Evolutionary conservation across 2,888 invertebrate genomes (phyloP).

Genomic region (Malacosoma neustria): DNA sequence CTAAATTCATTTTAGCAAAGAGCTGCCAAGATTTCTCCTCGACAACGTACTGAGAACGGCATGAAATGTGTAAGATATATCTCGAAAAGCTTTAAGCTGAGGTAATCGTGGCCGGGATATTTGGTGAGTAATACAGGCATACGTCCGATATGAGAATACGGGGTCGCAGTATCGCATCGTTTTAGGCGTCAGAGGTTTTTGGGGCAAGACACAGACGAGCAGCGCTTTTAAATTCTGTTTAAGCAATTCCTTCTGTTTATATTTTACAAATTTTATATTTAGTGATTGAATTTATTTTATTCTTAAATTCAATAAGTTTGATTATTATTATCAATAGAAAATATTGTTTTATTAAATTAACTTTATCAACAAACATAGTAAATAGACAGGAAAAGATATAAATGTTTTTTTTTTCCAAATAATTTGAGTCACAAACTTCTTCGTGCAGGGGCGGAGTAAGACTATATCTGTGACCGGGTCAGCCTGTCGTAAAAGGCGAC

Average conservation of each 20-base stretch:
- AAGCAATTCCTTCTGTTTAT: too few relatives aligned
- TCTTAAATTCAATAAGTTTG: not conserved
- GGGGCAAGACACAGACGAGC: conserved; percentile 1
- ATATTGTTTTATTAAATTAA: too few relatives aligned
- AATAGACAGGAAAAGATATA: too few relatives aligned
- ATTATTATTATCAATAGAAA: too few relatives aligned
- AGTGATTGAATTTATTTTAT: not conserved
- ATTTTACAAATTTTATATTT: not conserved
- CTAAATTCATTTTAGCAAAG: not conserved
- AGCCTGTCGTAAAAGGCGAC: too few relatives aligned
- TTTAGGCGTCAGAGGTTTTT: conserved; percentile 32
- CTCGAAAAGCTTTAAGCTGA: conserved; percentile 14
- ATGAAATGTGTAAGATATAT: not conserved
- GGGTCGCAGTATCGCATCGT: conserved; percentile 41
- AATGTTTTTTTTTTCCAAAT: too few relatives aligned
- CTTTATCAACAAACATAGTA: too few relatives aligned
- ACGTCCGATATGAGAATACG: conserved; percentile 37
- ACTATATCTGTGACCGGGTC: too few relatives aligned
- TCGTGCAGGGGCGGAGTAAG: too few relatives aligned
- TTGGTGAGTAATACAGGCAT: conserved; percentile 45
- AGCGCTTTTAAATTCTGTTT: too few relatives aligned
- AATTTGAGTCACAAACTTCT: too few relatives aligned
- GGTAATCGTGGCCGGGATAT: conserved; percentile 44
- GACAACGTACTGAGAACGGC: not conserved
- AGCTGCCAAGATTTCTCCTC: not conserved